Base-by-base conservation (phyloP, 1,140 invertebrate species). In the Pentalonia nigronervosa region DNA sequence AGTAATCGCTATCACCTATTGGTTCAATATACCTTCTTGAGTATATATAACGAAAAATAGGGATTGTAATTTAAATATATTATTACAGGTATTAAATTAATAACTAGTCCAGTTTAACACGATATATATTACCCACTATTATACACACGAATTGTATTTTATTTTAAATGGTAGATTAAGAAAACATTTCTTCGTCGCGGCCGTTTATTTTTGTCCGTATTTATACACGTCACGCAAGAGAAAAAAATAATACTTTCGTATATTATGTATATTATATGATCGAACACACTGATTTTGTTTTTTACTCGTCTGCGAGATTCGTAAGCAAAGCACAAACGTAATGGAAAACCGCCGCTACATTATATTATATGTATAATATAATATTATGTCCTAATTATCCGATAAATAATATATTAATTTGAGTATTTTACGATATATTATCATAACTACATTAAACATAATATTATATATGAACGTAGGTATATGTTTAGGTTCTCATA, bases 341-440 rank as follows among this genome's bases (percentile, higher is more conserved):
- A 76, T 76, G n/a, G 30, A 14, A 76, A 76, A 76, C 30, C 14
- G 6, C 60, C 60, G 7, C 30, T 76, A 4, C 30, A 76, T 76
- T 76, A n/a, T 14, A 76, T 76, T 76, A n/a, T 76, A 67, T 1
- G 47, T 50, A 50, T 17, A 48, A 11, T 76, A 17, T 76, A 76
- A 76, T n/a, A 30, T n/a, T n/a, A 67, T 76, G n/a, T 76, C n/a
- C 30, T 76, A n/a, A 76, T 76, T 76, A n/a, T 4, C 60, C 14
- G 30, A 76, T 76, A 76, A 76, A 76, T 76, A 76, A 76, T 76
- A n/a, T n/a, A 76, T 76, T 76, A 76, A 76, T 76, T 76, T 14
- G n/a, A 76, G 23, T 76, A n/a, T 17, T 76, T 76, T 76, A 76
- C 30, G n/a, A 76, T 76, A n/a, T 20, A 76, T n/a, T n/a, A 53